These are phyloP conservation scores for Amblyornis subalaris DNA, from an alignment of 2,113 vertebrate genomes.

Conservation along the genomic window DNA sequence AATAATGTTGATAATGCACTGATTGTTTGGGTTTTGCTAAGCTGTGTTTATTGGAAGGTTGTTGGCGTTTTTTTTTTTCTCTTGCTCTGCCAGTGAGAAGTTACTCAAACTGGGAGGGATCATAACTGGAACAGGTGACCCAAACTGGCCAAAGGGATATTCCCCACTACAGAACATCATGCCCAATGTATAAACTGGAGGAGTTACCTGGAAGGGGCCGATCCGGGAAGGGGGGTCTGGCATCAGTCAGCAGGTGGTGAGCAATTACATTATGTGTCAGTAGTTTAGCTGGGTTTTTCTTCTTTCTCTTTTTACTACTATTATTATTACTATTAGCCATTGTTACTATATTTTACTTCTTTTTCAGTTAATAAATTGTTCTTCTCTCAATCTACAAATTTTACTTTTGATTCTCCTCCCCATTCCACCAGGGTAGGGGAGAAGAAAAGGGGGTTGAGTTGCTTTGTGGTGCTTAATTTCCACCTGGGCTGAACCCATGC, in stretches of 20 bases:
- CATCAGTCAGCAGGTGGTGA: fast-evolving
- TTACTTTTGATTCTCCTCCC: background rate
- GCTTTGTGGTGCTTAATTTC: background rate
- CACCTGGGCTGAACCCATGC: background rate
- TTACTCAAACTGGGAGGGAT: background rate
- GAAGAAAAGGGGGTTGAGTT: background rate
- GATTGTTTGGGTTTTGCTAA: background rate
- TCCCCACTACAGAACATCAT: background rate
- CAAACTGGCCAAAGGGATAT: background rate
- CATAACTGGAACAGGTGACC: background rate
- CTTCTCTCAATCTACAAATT: background rate
- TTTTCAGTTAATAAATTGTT: background rate
- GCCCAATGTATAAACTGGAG: background rate
- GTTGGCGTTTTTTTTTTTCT: background rate
- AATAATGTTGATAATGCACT: background rate
- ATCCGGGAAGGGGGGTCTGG: background rate
- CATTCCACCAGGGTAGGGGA: too few relatives aligned
- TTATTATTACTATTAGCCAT: background rate
- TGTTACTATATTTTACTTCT: background rate
- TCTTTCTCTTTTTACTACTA: background rate
- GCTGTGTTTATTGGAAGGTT: background rate
- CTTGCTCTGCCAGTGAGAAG: background rate
- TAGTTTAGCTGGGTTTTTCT: background rate
- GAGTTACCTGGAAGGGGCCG: background rate
- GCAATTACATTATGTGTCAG: background rate